These are phyloP conservation scores for Melieria crassipennis DNA, from an alignment of 2,888 invertebrate genomes.

Conservation along the genomic window DNA sequence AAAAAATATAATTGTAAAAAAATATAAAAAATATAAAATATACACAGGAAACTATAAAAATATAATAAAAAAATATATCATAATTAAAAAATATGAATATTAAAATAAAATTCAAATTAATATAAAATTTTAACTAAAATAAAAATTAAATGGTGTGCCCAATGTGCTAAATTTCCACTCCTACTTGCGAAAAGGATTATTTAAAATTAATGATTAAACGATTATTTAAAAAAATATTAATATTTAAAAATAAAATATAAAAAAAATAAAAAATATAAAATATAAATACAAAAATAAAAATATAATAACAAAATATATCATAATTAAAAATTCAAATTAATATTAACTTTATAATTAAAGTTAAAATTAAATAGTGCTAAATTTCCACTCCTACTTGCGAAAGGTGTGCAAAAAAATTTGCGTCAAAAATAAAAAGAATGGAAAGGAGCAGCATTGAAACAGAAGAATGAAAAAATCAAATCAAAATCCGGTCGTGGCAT, in stretches of 20 bases:
- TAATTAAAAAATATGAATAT: too few species aligned
- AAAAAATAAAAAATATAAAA: not conserved
- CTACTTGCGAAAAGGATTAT: too few species aligned
- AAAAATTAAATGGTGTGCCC: not conserved
- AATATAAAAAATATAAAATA: too few species aligned
- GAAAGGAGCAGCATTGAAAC: too few species aligned
- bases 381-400: not conserved
- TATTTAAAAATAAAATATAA: not conserved
- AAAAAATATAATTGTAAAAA: too few species aligned
- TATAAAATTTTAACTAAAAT: not conserved
- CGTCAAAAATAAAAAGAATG: not conserved
- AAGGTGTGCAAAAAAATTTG: not conserved
- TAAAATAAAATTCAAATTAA: too few species aligned
- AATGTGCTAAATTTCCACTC: not conserved
- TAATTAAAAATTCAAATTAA: not conserved
- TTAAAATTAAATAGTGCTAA: not conserved
- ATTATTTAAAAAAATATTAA: too few species aligned
- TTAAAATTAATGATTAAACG: too few species aligned
- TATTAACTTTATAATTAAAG: not conserved
- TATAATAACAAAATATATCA: too few species aligned
- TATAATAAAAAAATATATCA: too few species aligned
- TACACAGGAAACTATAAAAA: too few species aligned
- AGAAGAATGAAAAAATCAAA: not conserved
- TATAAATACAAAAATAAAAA: not conserved
- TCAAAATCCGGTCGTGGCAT: constrained; percentile 19